phyloP scores from a whole-genome alignment of 1,140 invertebrate species.

The Platorchestia sp. region DNA sequence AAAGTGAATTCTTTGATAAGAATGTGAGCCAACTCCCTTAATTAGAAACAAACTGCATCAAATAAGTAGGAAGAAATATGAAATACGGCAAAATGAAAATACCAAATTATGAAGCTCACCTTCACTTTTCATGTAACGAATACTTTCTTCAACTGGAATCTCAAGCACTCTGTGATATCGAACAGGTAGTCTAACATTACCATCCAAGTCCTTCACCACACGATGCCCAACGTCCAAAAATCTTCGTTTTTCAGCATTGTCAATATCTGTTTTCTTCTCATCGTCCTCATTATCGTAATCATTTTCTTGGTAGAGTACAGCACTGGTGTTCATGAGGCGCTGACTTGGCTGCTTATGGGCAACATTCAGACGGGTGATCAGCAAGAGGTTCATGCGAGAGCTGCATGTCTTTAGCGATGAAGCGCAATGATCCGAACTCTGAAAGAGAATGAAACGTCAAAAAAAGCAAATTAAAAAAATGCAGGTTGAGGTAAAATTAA shows the following conservation, averaged over 20 bases:
- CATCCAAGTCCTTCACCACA: slow-evolving; percentile 77
- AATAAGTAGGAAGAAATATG: too few relatives aligned
- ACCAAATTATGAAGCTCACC: slow-evolving; percentile 71
- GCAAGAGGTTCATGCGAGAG: not conserved
- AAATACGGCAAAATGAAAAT: slow-evolving; percentile 52
- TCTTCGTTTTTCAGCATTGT: not conserved
- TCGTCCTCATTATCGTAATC: slow-evolving; percentile 61
- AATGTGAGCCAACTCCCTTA: not conserved
- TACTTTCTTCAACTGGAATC: slow-evolving; percentile 86
- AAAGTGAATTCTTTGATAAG: too few relatives aligned
- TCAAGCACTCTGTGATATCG: slow-evolving; percentile 62
- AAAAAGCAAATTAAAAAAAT: not conserved
- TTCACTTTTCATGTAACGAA: slow-evolving; percentile 86
- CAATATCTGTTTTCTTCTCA: slow-evolving; percentile 56
- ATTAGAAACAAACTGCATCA: not conserved
- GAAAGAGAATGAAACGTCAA: not conserved
- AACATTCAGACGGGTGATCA: not conserved
- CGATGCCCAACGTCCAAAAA: slow-evolving; percentile 69
- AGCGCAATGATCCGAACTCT: not conserved
- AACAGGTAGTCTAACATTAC: slow-evolving; percentile 68
- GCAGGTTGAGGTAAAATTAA: not conserved
- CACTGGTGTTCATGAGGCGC: not conserved
- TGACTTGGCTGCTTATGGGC: not conserved
- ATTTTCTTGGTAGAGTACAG: not conserved
- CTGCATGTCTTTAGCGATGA: not conserved